These are phyloP conservation scores for Porites australiensis DNA, from an alignment of 64 coral and sea anemone species.

Conservation along the genomic window DNA sequence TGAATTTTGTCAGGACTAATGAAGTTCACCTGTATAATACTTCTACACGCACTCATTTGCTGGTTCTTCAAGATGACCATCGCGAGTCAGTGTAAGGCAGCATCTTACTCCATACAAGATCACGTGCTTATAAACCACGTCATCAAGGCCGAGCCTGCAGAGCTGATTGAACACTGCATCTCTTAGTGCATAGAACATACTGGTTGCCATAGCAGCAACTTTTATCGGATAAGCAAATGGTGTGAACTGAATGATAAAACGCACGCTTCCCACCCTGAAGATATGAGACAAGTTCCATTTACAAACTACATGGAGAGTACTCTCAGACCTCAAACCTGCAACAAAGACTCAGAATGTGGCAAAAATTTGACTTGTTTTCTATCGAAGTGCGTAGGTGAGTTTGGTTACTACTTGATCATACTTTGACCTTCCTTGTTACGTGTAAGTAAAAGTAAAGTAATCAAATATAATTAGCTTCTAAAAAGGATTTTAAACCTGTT, in stretches of 20 bases:
- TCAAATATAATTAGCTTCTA: too few relatives aligned
- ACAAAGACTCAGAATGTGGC: neutral
- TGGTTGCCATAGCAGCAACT: constrained; percentile 14
- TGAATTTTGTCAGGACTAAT: neutral
- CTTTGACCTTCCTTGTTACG: too few relatives aligned
- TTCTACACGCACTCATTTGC: neutral
- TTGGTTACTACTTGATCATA: neutral
- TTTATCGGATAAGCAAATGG: neutral
- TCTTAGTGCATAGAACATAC: neutral
- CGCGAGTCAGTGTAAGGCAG: neutral
- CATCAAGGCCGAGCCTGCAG: neutral
- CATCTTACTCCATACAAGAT: neutral
- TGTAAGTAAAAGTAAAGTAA: too few relatives aligned
- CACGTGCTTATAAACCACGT: constrained; percentile 25
- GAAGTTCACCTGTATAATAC: neutral
- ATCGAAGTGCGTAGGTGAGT: constrained; percentile 1
- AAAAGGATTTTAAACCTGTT: too few relatives aligned
- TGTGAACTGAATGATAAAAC: constrained; percentile 37
- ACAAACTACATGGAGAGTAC: constrained; percentile 21
- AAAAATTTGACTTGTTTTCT: neutral
- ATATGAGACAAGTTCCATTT: neutral
- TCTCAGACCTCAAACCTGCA: neutral
- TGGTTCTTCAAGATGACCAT: neutral
- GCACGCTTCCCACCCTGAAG: neutral
- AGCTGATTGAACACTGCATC: neutral